phyloP scores from a whole-genome alignment of 2,113 vertebrate genomes.

The Aptenodytes patagonicus region DNA sequence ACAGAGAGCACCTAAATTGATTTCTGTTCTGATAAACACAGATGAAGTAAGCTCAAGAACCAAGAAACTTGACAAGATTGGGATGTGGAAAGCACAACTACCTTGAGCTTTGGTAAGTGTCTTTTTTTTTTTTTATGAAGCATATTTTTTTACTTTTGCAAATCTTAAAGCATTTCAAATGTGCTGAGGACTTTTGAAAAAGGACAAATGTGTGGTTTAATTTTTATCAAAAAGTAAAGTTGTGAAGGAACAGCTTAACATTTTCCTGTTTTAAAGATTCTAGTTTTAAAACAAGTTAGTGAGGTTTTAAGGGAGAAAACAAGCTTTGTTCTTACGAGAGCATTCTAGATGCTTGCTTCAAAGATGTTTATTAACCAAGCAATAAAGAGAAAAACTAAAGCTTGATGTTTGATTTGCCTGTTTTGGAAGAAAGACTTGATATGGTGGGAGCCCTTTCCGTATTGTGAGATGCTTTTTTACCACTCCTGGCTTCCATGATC shows the following conservation, averaged over 20 bases:
- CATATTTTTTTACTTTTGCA: background rate
- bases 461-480: background rate
- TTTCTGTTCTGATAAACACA: constrained; percentile 10
- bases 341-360: background rate
- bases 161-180: background rate
- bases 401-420: background rate
- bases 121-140: background rate
- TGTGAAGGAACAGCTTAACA: background rate
- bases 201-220: background rate
- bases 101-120: background rate
- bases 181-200: background rate
- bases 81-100: background rate
- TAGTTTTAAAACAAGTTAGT: background rate
- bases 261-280: background rate
- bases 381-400: background rate
- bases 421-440: background rate
- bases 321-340: background rate
- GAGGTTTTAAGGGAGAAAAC: background rate
- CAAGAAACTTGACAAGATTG: background rate
- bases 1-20: background rate
- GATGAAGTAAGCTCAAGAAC: background rate
- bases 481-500: background rate
- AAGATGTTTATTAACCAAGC: background rate
- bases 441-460: background rate
- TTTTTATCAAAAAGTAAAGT: background rate